Base-by-base conservation (phyloP, 2,113 vertebrate species). In the Notothenia rossii region DNA sequence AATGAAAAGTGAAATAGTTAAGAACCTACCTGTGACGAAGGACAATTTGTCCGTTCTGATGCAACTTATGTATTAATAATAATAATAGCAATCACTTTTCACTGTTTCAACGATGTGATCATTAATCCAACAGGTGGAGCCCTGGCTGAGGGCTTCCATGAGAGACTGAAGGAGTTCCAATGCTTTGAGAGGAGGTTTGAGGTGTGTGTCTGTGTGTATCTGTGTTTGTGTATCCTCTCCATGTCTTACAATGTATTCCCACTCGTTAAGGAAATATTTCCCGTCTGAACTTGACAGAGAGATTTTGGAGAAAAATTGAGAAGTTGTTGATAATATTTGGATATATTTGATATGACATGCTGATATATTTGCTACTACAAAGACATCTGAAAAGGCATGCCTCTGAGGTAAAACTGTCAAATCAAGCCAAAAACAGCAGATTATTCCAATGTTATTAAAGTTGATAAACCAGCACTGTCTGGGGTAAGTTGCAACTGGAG, bases 161-260 rank as follows among this genome's bases (percentile, higher is more conserved):
- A 96, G 72, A 95, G 98, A 83, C 95, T 99, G 72, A 96, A 96
- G 78, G 98, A 99, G 90, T 99, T 99, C 91, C 97, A 99, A 77
- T 95, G 92, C 88, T 99, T 99, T 95, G 98, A 99, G 90, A 95
- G 97, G 90, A 96, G 96, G 70, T 99, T 99, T 96, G 97, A 99
- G 98, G 98, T 97, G 94, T 92, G 92, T 93, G 8, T 25, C 18
- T 36, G 17, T 97, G 94, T 92, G 92, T 93, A 6, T 25, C 18
- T 29, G 17, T 59, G 13, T 56, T 10, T 36, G 6, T 12, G n/a
- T 58, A 7, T 55, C 8, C 4, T 72, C 25, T 72, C 10, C 15
- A 29, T 46, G 1, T 45, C 61, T 43, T 75, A 7, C 3, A 12
- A 20, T 15, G n/a, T 40, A 61, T 18, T 48, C 29, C 10, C 2